Percentiles rank a stretch among this genome's conserved stretches.
These are phyloP conservation scores for Dasypogon diadema DNA, from an alignment of 2,888 invertebrate genomes.

Conservation along the genomic window DNA sequence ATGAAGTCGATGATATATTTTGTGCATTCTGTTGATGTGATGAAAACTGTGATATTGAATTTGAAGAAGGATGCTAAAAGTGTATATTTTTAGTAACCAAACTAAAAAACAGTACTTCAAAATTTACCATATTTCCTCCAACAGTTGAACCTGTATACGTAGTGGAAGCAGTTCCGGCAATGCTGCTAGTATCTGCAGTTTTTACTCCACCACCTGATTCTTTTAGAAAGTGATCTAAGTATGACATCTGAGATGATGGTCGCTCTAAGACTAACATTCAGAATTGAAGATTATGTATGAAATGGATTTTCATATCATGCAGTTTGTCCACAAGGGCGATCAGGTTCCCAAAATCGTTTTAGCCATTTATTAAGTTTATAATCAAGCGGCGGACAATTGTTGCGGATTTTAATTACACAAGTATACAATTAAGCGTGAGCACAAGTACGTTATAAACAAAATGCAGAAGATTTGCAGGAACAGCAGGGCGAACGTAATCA, in stretches of 20 bases:
- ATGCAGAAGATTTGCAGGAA: constrained; percentile 15
- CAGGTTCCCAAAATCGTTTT: background rate
- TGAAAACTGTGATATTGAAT: constrained; percentile 58
- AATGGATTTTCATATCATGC: background rate
- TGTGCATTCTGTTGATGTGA: constrained; percentile 56
- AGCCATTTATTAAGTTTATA: background rate
- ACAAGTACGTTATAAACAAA: constrained; percentile 23
- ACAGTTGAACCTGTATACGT: constrained; percentile 57
- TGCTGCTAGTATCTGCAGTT: constrained; percentile 59
- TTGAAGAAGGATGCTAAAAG: constrained; percentile 57
- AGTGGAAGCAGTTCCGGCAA: constrained; percentile 57
- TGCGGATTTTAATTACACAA: background rate
- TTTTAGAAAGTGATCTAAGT: constrained; percentile 89
- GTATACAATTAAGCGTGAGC: background rate
- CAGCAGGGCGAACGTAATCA: constrained; percentile 33
- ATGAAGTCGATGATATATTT: constrained; percentile 58
- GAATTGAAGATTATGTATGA: background rate
- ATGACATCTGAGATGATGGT: constrained; percentile 92
- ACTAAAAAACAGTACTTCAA: too few species aligned
- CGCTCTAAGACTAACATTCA: constrained; percentile 82
- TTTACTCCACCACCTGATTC: constrained; percentile 71
- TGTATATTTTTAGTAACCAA: too few species aligned
- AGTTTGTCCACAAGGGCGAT: too few species aligned
- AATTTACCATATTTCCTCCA: constrained; percentile 58
- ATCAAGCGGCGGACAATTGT: background rate